Base-by-base conservation (phyloP, 1,140 invertebrate species). In the Trichogramma pretiosum region DNA sequence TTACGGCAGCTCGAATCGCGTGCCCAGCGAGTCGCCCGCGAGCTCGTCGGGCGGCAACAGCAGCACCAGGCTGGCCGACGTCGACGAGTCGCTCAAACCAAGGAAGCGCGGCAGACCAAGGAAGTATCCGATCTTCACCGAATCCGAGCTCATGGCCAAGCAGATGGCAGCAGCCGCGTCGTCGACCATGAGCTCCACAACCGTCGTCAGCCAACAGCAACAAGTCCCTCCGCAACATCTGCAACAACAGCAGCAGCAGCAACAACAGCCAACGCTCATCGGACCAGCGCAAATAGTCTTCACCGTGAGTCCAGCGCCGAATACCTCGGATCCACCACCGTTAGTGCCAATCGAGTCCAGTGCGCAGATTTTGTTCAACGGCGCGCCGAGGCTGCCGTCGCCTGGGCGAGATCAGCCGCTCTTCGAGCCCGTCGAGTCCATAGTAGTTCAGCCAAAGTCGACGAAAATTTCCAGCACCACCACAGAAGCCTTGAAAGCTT, bases 41-140 rank as follows among this genome's bases (percentile, higher is more conserved):
- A 21, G 13, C 4, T 22, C 19, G 5, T 18, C 21, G 9, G 3
- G 2, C 14, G 24, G 24, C 24, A 5, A 28, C 5, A 35, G 19
- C 2, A 22, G 16, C 1, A 14, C 23, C 0, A 18, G 33, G 2
- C n/a, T n/a, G n/a, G n/a, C n/a, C n/a, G n/a, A n/a, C n/a, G n/a
- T n/a, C n/a, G n/a, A n/a, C n/a, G n/a, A n/a, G n/a, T n/a, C n/a
- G n/a, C n/a, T n/a, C n/a, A n/a, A n/a, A n/a, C n/a, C n/a, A n/a
- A 51, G 46, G 17, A 24, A 30, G 11, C 30, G n/a, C 4, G 49
- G 49, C 4, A 19, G 49, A 3, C 49, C 49, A 28, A 34, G 24
- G 11, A 51, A 46, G 17, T 46, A 46, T 26, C 43, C 43, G 8
- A 46, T 51, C 11, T 41, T 41, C 11, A 51, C 32, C 4, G 38